phyloP scores from a whole-genome alignment of 35 echinoderm and acorn worm genomes.

The Apostichopus japonicus region DNA sequence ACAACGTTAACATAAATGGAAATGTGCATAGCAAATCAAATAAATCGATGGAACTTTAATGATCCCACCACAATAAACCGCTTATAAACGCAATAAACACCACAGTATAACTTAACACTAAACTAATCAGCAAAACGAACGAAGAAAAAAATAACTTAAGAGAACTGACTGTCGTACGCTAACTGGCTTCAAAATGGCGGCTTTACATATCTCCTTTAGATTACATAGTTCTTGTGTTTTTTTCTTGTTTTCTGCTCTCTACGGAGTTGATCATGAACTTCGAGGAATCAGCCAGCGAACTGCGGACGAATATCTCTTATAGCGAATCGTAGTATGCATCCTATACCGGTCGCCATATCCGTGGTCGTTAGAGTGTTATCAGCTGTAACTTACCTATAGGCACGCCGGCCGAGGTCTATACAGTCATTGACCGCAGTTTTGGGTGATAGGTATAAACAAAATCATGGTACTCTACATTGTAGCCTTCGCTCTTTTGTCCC shows the following conservation, averaged over 20 bases:
- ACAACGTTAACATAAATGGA: too few relatives aligned
- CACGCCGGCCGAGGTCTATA: slow-evolving; percentile 4
- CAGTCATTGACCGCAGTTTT: slow-evolving; percentile 3
- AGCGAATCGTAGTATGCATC: slow-evolving; percentile 41
- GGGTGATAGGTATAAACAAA: background rate
- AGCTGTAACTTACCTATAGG: slow-evolving; percentile 23
- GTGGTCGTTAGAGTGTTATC: background rate
- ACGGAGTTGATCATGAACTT: background rate
- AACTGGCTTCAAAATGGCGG: background rate
- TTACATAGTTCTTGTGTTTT: slow-evolving; percentile 11
- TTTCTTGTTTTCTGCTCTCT: background rate
- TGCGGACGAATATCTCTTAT: slow-evolving; percentile 15
- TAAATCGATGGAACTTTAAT: too few relatives aligned
- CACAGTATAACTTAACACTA: too few relatives aligned
- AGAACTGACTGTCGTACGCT: background rate
- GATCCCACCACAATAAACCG: too few relatives aligned
- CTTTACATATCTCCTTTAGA: background rate
- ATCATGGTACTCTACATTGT: background rate
- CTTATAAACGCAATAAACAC: too few relatives aligned
- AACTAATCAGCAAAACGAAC: too few relatives aligned
- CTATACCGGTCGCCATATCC: background rate
- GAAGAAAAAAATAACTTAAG: too few relatives aligned
- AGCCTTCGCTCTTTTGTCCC: background rate
- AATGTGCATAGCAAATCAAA: too few relatives aligned
- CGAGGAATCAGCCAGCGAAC: slow-evolving; percentile 22